Evolutionary conservation across 1,140 invertebrate genomes (phyloP), one percentile per base, ranked within the genome.

Genomic region (Hycleus phaleratus): DNA sequence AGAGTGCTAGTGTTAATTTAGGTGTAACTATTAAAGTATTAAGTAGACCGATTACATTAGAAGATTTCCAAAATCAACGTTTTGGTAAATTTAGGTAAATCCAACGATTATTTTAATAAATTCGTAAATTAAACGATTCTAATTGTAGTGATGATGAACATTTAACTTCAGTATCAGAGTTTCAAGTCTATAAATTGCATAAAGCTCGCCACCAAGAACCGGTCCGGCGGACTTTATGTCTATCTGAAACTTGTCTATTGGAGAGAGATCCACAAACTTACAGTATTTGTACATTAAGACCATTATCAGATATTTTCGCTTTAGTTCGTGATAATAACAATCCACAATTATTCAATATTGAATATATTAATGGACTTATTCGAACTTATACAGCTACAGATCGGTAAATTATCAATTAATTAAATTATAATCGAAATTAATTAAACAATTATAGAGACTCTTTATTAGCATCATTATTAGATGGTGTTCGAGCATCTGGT

Each of bases 181-280:
- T 97, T 74, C 83, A 82, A 61, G 92, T 98, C 4, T 88, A 95
- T 68, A 97, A 97, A 78, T 80, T 88, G 55, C 84, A 83, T 58
- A 84, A 84, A 9, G 74, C 80, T 5, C 79, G 91, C 46, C 88
- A 94, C 73, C 79, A 81, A 61, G 89, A 91, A 65, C 83, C 86
- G 3, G 85, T 93, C 32, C 79, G 90, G 61, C 80, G 95, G 58
- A 91, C 91, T 2, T 79, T 99, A n/a, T 98, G 95, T 72, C 78
- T 99, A 0, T 95, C 93, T 0, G 96, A 98, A 74, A 89, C 88
- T 0, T 99, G 95, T 77, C 77, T 99, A 12, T 74, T 99, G 32
- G 97, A 99, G 79, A 80, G 97, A 67, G 97, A 99, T 79, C 93
- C 93, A 24, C 90, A 91, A 68, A 96, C 94, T 0, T 99, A 99